Percentiles rank a stretch among this genome's conserved stretches.
Evolutionary conservation across 2,113 vertebrate genomes (phyloP).

Genomic region (Actenoides lindsayi): DNA sequence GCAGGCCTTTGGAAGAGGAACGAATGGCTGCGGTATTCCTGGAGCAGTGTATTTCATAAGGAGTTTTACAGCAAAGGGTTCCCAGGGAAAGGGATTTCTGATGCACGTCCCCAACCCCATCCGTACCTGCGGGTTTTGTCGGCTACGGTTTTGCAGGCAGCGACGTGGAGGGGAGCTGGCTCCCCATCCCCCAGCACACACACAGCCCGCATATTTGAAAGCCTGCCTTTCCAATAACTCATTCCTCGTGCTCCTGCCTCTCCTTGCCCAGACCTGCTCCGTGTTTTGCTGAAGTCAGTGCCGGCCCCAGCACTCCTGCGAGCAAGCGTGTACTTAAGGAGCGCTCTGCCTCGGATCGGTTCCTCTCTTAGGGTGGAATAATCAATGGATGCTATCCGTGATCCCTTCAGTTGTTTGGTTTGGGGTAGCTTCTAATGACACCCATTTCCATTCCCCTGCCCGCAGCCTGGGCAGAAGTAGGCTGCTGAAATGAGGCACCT

Average conservation of each 20-base stretch:
- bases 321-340: not conserved
- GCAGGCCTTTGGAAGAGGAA: not conserved
- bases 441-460: not conserved
- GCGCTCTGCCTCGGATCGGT: not conserved
- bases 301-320: not conserved
- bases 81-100: not conserved
- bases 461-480: not conserved
- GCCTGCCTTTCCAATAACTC: conserved; percentile 1
- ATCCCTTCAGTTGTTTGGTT: not conserved
- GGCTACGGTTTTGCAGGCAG: not conserved
- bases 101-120: rapidly evolving
- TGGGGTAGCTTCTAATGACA: not conserved
- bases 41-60: not conserved
- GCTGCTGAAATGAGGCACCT: not conserved
- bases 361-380: not conserved
- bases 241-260: rapidly evolving
- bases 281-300: not conserved
- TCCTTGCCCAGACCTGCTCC: not conserved
- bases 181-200: not conserved
- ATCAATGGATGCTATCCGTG: not conserved
- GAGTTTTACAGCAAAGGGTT: not conserved
- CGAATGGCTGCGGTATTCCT: not conserved
- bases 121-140: not conserved
- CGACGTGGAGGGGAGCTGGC: not conserved
- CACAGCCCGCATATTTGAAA: not conserved